phyloP scores from a whole-genome alignment of 2,113 vertebrate genomes.

The Boulengeromyrus knoepffleri region DNA sequence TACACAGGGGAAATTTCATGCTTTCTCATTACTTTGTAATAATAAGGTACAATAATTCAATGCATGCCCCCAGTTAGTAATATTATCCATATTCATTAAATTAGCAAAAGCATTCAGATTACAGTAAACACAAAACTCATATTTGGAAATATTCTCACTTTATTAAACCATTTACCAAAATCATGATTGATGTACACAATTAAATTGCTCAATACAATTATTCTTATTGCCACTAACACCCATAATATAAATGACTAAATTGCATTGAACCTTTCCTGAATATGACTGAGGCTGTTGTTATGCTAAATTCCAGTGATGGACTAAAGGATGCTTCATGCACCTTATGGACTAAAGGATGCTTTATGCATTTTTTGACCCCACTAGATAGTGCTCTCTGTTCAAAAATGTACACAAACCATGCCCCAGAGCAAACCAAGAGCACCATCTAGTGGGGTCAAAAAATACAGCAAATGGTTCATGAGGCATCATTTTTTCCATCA shows the following conservation, averaged over 20 bases:
- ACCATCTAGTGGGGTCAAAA: not conserved
- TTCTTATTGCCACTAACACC: not conserved
- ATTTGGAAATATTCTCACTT: not conserved
- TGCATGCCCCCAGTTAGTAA: not conserved
- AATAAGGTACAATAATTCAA: not conserved
- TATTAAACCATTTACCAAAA: not conserved
- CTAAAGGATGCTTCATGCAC: not conserved
- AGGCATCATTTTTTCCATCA: not conserved
- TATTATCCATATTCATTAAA: not conserved
- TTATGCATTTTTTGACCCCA: not conserved
- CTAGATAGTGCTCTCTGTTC: not conserved
- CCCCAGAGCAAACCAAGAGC: not conserved
- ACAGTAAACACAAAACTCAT: not conserved
- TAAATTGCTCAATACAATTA: not conserved
- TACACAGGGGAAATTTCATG: not conserved
- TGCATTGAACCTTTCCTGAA: not conserved
- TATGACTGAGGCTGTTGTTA: not conserved
- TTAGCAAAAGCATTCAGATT: not conserved
- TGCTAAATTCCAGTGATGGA: not conserved
- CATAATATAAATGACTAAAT: not conserved
- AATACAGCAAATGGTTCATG: not conserved
- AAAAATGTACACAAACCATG: not conserved
- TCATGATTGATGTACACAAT: not conserved
- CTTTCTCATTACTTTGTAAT: not conserved
- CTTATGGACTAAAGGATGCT: not conserved